phyloP scores from a whole-genome alignment of 2,888 invertebrate genomes.

The Synanthedon andrenaeformis region DNA sequence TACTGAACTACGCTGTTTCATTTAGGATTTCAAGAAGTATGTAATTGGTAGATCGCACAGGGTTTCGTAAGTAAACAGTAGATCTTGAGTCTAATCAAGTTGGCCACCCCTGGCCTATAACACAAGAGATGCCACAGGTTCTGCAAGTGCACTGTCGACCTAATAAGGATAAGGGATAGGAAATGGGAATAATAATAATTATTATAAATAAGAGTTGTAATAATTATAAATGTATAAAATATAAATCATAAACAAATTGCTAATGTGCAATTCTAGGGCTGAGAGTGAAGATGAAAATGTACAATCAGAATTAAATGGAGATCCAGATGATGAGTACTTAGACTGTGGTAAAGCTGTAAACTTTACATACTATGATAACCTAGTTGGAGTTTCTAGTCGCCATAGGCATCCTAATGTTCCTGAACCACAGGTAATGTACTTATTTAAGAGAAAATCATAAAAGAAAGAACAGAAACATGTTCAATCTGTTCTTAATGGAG shows the following conservation, averaged over 20 bases:
- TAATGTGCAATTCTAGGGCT: slow-evolving; percentile 18
- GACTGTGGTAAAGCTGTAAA: slow-evolving; percentile 90
- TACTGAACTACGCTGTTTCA: too few relatives aligned
- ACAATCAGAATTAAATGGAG: slow-evolving; percentile 38
- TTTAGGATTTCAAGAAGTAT: too few relatives aligned
- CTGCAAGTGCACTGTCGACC: too few relatives aligned
- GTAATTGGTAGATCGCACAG: too few relatives aligned
- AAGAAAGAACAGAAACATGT: too few relatives aligned
- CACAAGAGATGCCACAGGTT: too few relatives aligned
- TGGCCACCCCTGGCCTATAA: too few relatives aligned
- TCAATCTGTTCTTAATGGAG: too few relatives aligned
- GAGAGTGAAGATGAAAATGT: slow-evolving; percentile 44
- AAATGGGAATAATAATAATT: too few relatives aligned
- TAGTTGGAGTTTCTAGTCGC: slow-evolving; percentile 86
- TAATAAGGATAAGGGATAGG: too few relatives aligned
- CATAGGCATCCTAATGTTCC: slow-evolving; percentile 86
- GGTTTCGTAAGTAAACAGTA: too few relatives aligned
- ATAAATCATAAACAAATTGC: background rate
- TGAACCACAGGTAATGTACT: slow-evolving; percentile 75
- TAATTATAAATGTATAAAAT: background rate
- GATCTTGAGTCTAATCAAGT: too few relatives aligned
- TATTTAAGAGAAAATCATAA: background rate
- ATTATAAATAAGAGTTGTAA: background rate
- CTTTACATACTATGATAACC: slow-evolving; percentile 89
- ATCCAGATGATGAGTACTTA: slow-evolving; percentile 73